phyloP scores from a whole-genome alignment of 2,888 invertebrate species.

The Anthophora plumipes region DNA sequence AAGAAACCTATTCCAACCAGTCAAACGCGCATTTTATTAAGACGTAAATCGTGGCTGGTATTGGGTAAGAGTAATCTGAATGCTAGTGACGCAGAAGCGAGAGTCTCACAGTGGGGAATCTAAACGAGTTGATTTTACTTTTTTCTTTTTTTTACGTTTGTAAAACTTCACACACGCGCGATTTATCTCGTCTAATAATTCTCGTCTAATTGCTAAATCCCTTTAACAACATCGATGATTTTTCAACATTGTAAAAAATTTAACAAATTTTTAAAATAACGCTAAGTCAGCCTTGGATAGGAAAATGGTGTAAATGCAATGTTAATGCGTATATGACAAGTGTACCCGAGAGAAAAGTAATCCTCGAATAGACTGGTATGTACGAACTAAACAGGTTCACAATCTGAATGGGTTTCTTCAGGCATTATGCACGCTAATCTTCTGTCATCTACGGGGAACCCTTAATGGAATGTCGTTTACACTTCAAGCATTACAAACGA shows the following conservation, averaged over 20 bases:
- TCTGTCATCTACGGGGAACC: constrained; percentile 3
- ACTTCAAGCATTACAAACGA: neutral
- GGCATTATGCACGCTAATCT: constrained; percentile 51
- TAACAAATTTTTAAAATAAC: neutral
- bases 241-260: neutral
- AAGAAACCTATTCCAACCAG: neutral
- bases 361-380: constrained; percentile 5
- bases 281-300: neutral
- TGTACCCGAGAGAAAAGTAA: neutral
- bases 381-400: constrained; percentile 22
- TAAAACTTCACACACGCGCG: neutral
- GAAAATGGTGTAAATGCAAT: neutral
- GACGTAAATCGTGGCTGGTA: constrained; percentile 19
- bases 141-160: too few relatives aligned
- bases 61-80: constrained; percentile 10
- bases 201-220: neutral
- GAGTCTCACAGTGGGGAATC: constrained; percentile 11
- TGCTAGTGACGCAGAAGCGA: neutral
- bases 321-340: neutral
- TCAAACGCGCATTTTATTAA: constrained; percentile 6
- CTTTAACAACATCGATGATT: neutral
- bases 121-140: neutral
- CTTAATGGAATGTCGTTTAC: constrained; percentile 28
- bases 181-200: neutral
- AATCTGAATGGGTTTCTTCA: constrained; percentile 22